Evolutionary conservation across 1,140 invertebrate genomes (phyloP).

Genomic region (Drosophila sucinea): DNA sequence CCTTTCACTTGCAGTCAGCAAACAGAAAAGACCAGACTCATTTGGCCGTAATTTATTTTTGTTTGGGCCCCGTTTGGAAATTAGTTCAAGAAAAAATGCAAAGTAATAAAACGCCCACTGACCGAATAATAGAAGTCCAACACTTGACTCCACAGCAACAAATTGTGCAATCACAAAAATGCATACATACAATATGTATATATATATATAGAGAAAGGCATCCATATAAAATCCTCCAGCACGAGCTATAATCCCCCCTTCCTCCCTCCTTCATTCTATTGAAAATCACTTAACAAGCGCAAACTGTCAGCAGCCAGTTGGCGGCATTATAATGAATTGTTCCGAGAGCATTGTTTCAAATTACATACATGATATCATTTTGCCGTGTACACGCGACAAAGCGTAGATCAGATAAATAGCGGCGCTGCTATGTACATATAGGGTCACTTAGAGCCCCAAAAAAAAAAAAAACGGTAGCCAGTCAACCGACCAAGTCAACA

Average conservation of each 20-base stretch:
- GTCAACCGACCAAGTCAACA: background rate
- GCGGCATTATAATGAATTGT: slow-evolving; percentile 76
- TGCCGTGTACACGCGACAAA: slow-evolving; percentile 65
- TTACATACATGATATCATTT: slow-evolving; percentile 79
- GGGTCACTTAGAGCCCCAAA: slow-evolving; percentile 34
- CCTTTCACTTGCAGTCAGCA: slow-evolving; percentile 65
- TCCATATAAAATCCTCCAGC: slow-evolving; percentile 56
- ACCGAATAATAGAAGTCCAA: slow-evolving; percentile 56
- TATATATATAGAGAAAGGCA: slow-evolving; percentile 2
- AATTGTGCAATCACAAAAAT: slow-evolving; percentile 75
- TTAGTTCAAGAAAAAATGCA: slow-evolving; percentile 63
- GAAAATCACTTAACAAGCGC: slow-evolving; percentile 80
- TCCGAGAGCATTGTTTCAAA: slow-evolving; percentile 71
- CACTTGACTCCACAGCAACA: slow-evolving; percentile 60
- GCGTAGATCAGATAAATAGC: slow-evolving; percentile 68
- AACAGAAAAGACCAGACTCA: slow-evolving; percentile 59
- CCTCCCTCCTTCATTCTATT: slow-evolving; percentile 51
- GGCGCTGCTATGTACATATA: slow-evolving; percentile 20
- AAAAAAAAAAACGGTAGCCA: slow-evolving; percentile 20
- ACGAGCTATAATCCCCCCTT: slow-evolving; percentile 37
- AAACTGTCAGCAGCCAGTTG: slow-evolving; percentile 71
- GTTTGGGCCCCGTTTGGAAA: slow-evolving; percentile 62
- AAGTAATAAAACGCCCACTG: slow-evolving; percentile 69
- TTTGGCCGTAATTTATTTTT: slow-evolving; percentile 76
- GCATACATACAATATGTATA: slow-evolving; percentile 20